Base-by-base conservation (phyloP, 2,888 invertebrate genomes). In the Barypeithes pellucidus region DNA sequence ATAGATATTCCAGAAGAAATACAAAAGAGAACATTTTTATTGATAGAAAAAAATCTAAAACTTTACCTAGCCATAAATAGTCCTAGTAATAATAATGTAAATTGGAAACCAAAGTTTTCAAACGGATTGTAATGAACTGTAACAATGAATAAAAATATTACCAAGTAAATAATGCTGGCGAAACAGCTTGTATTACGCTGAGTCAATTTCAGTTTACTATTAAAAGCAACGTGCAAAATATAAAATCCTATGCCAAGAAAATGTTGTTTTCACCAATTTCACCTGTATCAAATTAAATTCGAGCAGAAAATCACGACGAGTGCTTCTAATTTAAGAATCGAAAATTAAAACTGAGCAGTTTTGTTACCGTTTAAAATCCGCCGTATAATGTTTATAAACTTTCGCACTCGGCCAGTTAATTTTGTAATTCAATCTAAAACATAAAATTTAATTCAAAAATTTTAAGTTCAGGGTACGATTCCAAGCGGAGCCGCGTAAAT, bases 301-400 rank as follows among this genome's bases (percentile, higher is more conserved):
- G 24, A 41, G 36, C 63, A 14, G 60, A 47, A 54, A 69, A 69
- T 43, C 50, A 52, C 33, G 24, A 52, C 14, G 20, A 36, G 61
- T 54, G 61, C 22, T 67, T 61, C 67, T 72, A 72, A 72, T 72
- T 72, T 71, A 57, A 33, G 65, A 65, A 36, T n/a, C 65, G 65
- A 65, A 65, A 52, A 65, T 36, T 52, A 45, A 45, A 62, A 47
- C 47, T 59, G n/a, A 16, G 62, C 62, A 45, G 4, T 29, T 62
- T 62, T 11, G n/a, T n/a, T n/a, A 20, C 24, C 45, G 29, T 43
- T 39, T 20, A 36, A 59, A 67, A 67, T 59, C 62, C n/a, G 47
- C 47, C 52, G 54, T 61, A 52, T 62, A 69, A 69, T 33, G 41
- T 69, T 62, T 52, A 50, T 69, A 52, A 52, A 52, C 50, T 36